phyloP scores from a whole-genome alignment of 1,140 invertebrate species.

The Mylabris phalerata region DNA sequence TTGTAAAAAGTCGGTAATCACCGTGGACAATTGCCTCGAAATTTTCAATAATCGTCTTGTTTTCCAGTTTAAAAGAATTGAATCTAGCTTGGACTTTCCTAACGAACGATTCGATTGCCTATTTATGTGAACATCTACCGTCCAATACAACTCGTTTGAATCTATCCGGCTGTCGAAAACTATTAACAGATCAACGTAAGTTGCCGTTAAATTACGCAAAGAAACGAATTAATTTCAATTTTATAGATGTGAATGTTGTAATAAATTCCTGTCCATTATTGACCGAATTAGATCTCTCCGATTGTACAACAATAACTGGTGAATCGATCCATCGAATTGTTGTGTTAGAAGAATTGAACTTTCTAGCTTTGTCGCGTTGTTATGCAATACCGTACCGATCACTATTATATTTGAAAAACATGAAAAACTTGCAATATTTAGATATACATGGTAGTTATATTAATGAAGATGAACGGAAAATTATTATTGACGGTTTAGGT shows the following conservation, averaged over 20 bases:
- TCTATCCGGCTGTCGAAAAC: conserved; percentile 69
- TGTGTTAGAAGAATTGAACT: conserved; percentile 64
- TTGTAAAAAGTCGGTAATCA: conserved; percentile 53
- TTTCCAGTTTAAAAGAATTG: conserved; percentile 59
- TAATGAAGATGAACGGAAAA: conserved; percentile 29
- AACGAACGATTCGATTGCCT: conserved; percentile 50
- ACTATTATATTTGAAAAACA: conserved; percentile 46
- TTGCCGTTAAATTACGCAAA: conserved; percentile 14
- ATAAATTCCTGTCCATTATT: conserved; percentile 61
- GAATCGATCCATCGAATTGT: conserved; percentile 52
- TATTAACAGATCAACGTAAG: conserved; percentile 68
- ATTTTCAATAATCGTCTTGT: conserved; percentile 2
- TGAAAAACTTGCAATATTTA: conserved; percentile 33
- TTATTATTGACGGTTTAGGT: conserved; percentile 36
- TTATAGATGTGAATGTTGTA: conserved; percentile 61
- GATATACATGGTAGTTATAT: conserved; percentile 41
- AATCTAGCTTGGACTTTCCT: conserved; percentile 79
- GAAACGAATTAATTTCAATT: conserved; percentile 10
- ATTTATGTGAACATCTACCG: conserved; percentile 57
- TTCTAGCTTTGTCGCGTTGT: conserved; percentile 77
- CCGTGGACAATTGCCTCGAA: background rate
- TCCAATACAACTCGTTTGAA: conserved; percentile 64
- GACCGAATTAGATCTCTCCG: conserved; percentile 79
- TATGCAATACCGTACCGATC: conserved; percentile 64
- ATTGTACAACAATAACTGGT: conserved; percentile 66